phyloP scores from a whole-genome alignment of 2,113 vertebrate genomes.

The Syngnathus scovelli region DNA sequence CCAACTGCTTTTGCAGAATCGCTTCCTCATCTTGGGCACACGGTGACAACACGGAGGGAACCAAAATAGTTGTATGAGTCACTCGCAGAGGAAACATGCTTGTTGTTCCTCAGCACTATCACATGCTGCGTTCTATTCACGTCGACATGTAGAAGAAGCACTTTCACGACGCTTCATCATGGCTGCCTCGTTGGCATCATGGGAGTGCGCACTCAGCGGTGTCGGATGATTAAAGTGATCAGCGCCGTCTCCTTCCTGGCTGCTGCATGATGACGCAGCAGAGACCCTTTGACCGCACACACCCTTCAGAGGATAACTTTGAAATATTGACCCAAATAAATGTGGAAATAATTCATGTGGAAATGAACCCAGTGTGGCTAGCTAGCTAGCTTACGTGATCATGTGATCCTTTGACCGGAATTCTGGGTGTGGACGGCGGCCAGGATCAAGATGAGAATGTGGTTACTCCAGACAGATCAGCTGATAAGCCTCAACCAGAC shows the following conservation, averaged over 20 bases:
- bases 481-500: conserved; percentile 56
- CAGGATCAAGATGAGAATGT: conserved; percentile 50
- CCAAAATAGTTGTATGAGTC: conserved; percentile 34
- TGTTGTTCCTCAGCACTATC: conserved; percentile 26
- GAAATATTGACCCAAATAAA: not conserved
- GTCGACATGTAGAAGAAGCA: conserved; percentile 14
- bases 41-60: conserved; percentile 35
- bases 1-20: conserved; percentile 41
- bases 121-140: conserved; percentile 24
- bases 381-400: conserved; percentile 9
- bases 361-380: not conserved
- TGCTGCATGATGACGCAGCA: conserved; percentile 9
- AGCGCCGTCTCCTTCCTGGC: conserved; percentile 42
- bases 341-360: not conserved
- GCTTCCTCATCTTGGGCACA: conserved; percentile 21
- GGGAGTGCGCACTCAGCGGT: conserved; percentile 36
- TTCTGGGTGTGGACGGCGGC: conserved; percentile 45
- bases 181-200: conserved; percentile 29
- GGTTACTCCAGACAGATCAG: conserved; percentile 60
- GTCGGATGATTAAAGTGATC: conserved; percentile 42
- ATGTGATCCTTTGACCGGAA: conserved; percentile 47
- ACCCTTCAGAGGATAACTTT: not conserved
- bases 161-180: conserved; percentile 17
- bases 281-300: not conserved
- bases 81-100: conserved; percentile 17